These are phyloP conservation scores for Pseudonaja textilis DNA, from an alignment of 2,113 vertebrate species.

Conservation along the genomic window DNA sequence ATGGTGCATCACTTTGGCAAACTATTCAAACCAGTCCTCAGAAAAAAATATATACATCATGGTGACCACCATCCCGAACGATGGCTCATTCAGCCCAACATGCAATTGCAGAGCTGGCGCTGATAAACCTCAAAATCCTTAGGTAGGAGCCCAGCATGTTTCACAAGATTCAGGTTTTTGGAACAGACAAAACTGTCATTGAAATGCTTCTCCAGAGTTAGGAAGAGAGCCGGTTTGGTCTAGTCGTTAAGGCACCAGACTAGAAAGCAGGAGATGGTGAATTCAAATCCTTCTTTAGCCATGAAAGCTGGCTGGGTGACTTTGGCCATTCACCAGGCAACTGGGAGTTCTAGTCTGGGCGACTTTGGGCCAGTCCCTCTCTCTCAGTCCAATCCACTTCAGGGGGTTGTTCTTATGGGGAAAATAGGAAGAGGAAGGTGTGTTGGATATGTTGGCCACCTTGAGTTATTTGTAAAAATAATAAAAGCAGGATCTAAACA, in stretches of 20 bases:
- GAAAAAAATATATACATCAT: background rate
- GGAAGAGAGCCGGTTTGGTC: background rate
- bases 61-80: background rate
- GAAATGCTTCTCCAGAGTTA: background rate
- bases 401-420: too few species aligned
- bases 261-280: background rate
- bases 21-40: background rate
- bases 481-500: too few species aligned
- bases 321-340: background rate
- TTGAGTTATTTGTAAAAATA: too few species aligned
- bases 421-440: background rate
- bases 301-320: background rate
- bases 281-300: background rate
- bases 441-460: too few species aligned
- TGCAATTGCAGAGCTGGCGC: background rate
- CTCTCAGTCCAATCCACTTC: background rate
- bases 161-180: background rate
- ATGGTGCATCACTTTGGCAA: background rate
- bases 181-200: background rate
- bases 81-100: background rate
- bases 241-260: background rate
- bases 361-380: background rate
- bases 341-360: background rate
- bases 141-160: background rate
- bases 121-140: background rate